Base-by-base conservation (phyloP, 2,797 vertebrate genomes). In the Myripristis murdjan region DNA sequence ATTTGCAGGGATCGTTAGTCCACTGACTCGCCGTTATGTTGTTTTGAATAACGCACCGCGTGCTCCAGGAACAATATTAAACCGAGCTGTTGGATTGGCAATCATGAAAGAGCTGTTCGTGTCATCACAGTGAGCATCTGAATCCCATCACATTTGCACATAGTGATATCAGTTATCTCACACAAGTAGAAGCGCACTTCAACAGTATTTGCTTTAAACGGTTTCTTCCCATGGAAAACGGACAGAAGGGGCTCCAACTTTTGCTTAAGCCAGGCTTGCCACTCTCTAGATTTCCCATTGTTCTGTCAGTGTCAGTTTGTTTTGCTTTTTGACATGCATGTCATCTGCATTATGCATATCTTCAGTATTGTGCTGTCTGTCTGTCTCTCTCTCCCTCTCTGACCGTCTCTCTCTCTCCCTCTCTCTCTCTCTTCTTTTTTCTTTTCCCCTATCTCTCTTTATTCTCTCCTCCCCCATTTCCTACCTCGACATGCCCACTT, bases 291-390 rank as follows among this genome's bases (percentile, higher is more conserved):
- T 77, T 70, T 79, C 81, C 90, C 84, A 89, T 93, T 93, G 87
- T 93, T 89, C 92, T 91, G 89, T 91, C 87, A 88, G 85, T 91
- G 90, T 88, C 91, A 87, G 79, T 95, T 93, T 93, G 86, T 93
- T 89, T 92, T 89, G 81, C 89, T 79, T 82, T 93, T 89, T 93
- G 88, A 92, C 88, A 91, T 91, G 89, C 89, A 89, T 91, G 88
- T 93, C 92, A 91, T 93, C 92, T 92, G 86, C 92, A 94, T 93
- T 92, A 91, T 93, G 87, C 88, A 92, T 92, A 93, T 92, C 87
- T 85, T 60, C 56, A 86, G 75, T 69, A 43, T 68, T 53, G 63
- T 24, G 22, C 79, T 78, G 70, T 39, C 53, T 66, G 59, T 22
- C 67, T 37, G 69, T 67, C 57, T 54, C 60, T 39, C 55, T 31